Conservation (phyloP, 2,888 invertebrate genomes). For the Steinernema hermaphroditum region DNA sequence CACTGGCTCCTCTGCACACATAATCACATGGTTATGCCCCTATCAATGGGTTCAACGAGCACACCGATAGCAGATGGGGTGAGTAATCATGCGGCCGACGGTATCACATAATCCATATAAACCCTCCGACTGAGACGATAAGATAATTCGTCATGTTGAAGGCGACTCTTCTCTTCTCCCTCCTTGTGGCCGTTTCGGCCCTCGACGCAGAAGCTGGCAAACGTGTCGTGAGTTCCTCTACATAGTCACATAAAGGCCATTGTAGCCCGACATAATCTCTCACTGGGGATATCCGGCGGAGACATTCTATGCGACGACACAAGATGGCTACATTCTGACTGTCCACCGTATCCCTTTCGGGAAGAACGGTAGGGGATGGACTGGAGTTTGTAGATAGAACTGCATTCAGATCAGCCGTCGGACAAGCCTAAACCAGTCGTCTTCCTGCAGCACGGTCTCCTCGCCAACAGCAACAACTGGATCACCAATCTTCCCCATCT, state of each 20-base stretch:
- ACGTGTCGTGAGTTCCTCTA: not conserved
- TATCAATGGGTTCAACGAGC: too few relatives aligned
- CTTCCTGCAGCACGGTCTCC: constrained; percentile 62
- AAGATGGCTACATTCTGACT: constrained; percentile 70
- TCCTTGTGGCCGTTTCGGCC: not conserved
- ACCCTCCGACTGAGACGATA: too few relatives aligned
- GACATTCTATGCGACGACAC: constrained; percentile 67
- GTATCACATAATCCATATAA: too few relatives aligned
- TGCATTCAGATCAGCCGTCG: not conserved
- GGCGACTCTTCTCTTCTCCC: not conserved
- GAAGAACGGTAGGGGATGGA: constrained; percentile 10
- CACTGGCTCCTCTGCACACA: too few relatives aligned
- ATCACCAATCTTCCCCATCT: constrained; percentile 68
- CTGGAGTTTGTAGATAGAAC: not conserved
- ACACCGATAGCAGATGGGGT: too few relatives aligned
- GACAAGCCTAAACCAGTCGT: constrained; percentile 43
- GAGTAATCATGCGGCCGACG: too few relatives aligned
- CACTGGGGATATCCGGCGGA: constrained; percentile 70
- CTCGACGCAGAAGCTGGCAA: not conserved
- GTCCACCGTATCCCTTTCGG: constrained; percentile 71
- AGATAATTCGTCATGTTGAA: not conserved
- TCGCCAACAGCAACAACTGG: constrained; percentile 58
- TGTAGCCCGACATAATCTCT: constrained; percentile 66
- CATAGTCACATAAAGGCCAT: not conserved
- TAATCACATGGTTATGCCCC: too few relatives aligned